These are phyloP conservation scores for Ibycter americanus DNA, from an alignment of 2,797 vertebrate species.

Conservation along the genomic window DNA sequence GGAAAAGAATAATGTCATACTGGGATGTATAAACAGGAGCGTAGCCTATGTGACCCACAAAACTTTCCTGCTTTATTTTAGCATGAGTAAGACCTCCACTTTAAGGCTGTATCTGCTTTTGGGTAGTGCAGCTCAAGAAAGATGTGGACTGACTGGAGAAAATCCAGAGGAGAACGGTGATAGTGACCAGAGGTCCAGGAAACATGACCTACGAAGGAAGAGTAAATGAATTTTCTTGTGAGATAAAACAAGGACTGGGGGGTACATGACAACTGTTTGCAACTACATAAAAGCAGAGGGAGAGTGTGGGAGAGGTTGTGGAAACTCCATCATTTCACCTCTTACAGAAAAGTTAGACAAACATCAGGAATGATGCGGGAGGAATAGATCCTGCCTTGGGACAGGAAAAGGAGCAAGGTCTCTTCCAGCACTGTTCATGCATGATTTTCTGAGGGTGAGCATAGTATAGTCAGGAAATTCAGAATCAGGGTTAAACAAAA, in stretches of 20 bases:
- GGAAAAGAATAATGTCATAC: background rate
- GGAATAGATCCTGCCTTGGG: background rate
- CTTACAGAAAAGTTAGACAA: background rate
- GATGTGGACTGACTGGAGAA: background rate
- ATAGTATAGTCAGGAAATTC: background rate
- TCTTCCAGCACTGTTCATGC: background rate
- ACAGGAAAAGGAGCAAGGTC: background rate
- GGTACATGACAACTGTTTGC: rapidly evolving
- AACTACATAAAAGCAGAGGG: background rate
- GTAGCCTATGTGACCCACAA: background rate
- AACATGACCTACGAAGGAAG: background rate
- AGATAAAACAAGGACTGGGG: background rate
- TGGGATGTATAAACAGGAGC: background rate
- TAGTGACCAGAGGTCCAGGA: background rate
- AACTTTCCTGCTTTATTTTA: background rate
- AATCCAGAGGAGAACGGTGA: background rate
- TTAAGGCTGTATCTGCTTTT: background rate
- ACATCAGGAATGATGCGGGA: background rate
- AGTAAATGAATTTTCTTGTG: background rate
- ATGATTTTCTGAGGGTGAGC: background rate
- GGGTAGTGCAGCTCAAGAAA: background rate
- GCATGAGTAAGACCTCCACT: background rate
- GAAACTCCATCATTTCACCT: background rate
- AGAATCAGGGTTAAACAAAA: background rate
- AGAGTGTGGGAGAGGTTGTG: rapidly evolving